Base-by-base conservation (phyloP, 2,797 vertebrate species). In the Alauda arvensis region DNA sequence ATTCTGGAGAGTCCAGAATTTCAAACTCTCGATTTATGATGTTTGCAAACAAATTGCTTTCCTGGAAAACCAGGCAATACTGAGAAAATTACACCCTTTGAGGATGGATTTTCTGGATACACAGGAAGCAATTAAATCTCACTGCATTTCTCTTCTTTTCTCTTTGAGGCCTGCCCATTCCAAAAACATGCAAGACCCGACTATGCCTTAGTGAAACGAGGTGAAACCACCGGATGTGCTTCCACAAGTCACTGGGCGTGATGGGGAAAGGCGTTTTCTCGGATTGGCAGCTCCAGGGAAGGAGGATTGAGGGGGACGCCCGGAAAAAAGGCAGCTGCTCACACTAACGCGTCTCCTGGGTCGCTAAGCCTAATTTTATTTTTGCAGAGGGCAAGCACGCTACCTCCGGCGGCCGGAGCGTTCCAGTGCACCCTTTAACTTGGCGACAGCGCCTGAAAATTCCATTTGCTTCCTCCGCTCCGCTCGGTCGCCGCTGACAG, bases 261-360 rank as follows among this genome's bases (percentile, higher is more conserved):
- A 20, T 1, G 12, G 5, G 8, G 16, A 31, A 23, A 14, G 13
- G 18, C 3, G 1, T 57, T 55, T 78, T 24, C 49, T 25, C 40
- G 1, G 13, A 1, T 1, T 9, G 34, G 10, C 28, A 16, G 11
- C 1, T 10, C 28, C 53, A 14, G 17, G 28, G 34, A 34, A 21
- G 13, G 28, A 16, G 39, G 15, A 11, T 3, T 2, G 18, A 34
- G 5, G 20, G 14, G 7, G 7, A 33, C 5, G 0, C 0, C 37
- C 37, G 37, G 18, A 13, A 2, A 5, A 15, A 37, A 21, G 3
- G 7, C 12, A 7, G 55, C 18, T 18, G 55, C 13, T 40, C 28
- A 1, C 34, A 3, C 16, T 0, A 9, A 19, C 0, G 2, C 9
- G 5, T 14, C 28, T 46, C 20, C 60, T 4, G 60, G 6, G 3